These are phyloP conservation scores for Esox lucius DNA, from an alignment of 2,797 vertebrate species.

Conservation along the genomic window DNA sequence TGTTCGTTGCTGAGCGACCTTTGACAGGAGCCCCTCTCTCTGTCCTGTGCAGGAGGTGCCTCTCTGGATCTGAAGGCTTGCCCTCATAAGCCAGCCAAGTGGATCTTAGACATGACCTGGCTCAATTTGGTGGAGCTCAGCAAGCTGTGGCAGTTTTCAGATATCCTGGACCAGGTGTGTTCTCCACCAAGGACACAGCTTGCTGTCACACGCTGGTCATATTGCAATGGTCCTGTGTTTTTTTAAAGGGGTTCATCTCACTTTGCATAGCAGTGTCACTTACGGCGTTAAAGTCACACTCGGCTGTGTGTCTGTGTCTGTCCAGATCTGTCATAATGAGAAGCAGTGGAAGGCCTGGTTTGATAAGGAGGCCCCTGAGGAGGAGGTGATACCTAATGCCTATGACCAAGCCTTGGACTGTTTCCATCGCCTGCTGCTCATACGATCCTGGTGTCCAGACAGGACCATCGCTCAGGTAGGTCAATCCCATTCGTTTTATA, in stretches of 20 bases:
- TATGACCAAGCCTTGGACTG: constrained; percentile 88
- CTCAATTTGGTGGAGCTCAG: constrained; percentile 94
- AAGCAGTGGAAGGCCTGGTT: constrained; percentile 96
- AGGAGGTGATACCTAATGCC: constrained; percentile 83
- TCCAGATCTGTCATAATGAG: constrained; percentile 86
- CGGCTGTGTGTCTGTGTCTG: constrained; percentile 2
- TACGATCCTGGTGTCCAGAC: constrained; percentile 96
- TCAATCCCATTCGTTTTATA: background rate
- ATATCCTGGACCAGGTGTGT: constrained; percentile 73
- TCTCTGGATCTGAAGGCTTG: constrained; percentile 93
- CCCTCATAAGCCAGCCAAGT: constrained; percentile 89
- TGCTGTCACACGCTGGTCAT: constrained; percentile 39
- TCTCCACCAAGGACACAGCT: background rate
- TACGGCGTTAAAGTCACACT: background rate
- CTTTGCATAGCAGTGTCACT: background rate
- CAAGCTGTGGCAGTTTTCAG: constrained; percentile 90
- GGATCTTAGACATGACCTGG: constrained; percentile 98
- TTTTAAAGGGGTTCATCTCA: background rate
- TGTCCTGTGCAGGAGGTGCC: constrained; percentile 81
- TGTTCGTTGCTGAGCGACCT: background rate
- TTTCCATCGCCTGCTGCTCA: constrained; percentile 88
- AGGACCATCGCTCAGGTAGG: constrained; percentile 93
- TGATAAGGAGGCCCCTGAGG: constrained; percentile 93
- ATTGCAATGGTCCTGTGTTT: constrained; percentile 28
- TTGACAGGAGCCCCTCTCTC: background rate